Conservation (phyloP, 2,797 vertebrate species). For the Sternarchorhynchus goeldii region DNA sequence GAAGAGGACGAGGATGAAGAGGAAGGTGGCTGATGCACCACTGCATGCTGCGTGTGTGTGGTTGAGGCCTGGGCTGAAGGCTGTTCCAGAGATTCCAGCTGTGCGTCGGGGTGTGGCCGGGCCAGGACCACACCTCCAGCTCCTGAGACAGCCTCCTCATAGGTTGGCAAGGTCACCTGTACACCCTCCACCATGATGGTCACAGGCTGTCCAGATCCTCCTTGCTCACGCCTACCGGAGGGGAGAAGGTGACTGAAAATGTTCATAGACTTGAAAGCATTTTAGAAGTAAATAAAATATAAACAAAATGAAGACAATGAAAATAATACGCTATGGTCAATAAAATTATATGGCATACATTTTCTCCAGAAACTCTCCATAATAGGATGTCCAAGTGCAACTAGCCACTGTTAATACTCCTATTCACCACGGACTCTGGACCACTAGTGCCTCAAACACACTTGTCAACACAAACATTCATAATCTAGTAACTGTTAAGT, state of each 20-base stretch:
- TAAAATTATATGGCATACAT: too few relatives aligned
- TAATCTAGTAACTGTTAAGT: too few relatives aligned
- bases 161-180: slow-evolving; percentile 91
- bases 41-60: slow-evolving; percentile 76
- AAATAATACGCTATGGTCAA: too few relatives aligned
- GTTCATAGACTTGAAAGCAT: too few relatives aligned
- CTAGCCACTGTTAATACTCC: too few relatives aligned
- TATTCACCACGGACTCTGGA: too few relatives aligned
- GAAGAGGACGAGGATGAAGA: slow-evolving; percentile 72
- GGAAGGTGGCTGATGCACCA: slow-evolving; percentile 82
- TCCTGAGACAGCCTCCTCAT: slow-evolving; percentile 91
- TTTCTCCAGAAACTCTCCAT: too few relatives aligned
- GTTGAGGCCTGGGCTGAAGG: slow-evolving; percentile 71
- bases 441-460: too few relatives aligned
- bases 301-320: too few relatives aligned
- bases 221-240: slow-evolving; percentile 84
- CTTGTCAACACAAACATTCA: too few relatives aligned
- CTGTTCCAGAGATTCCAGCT: slow-evolving; percentile 82
- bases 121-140: slow-evolving; percentile 76
- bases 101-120: slow-evolving; percentile 87
- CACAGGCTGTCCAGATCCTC: slow-evolving; percentile 87
- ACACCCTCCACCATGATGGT: slow-evolving; percentile 97
- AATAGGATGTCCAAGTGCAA: too few relatives aligned
- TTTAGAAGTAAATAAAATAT: too few relatives aligned
- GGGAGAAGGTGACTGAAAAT: neutral